phyloP scores from a whole-genome alignment of 1,140 invertebrate genomes.

The Brachionus rotundiformis region DNA sequence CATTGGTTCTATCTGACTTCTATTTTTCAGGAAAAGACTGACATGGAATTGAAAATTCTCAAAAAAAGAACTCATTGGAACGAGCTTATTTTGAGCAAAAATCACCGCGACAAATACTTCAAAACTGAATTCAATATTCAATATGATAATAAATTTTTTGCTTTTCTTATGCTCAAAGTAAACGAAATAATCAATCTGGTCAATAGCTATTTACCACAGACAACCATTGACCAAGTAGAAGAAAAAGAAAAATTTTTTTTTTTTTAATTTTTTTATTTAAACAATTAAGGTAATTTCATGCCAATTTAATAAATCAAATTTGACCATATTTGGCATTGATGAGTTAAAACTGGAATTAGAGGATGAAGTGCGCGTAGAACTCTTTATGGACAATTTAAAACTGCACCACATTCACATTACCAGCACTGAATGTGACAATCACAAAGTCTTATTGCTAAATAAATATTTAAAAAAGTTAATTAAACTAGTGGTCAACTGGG shows the following conservation, averaged over 20 bases:
- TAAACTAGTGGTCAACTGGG: conserved; percentile 25
- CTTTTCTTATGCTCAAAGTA: conserved; percentile 18
- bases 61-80: conserved; percentile 29
- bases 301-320: background rate
- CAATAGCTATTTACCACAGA: background rate
- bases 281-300: background rate
- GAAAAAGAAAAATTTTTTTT: background rate
- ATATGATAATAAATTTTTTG: conserved; percentile 10
- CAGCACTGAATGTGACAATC: background rate
- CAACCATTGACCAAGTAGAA: background rate
- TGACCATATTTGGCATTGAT: background rate
- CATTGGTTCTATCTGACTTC: background rate
- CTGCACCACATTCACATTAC: background rate
- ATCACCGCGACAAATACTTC: background rate
- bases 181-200: conserved; percentile 1
- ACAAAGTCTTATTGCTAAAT: background rate
- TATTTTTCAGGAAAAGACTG: background rate
- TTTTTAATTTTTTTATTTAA: conserved; percentile 13
- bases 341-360: conserved; percentile 10
- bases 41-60: conserved; percentile 6
- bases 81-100: conserved; percentile 10
- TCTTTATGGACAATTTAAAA: conserved; percentile 22
- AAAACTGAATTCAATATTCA: conserved; percentile 2
- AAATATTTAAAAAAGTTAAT: conserved; percentile 39
- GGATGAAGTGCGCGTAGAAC: conserved; percentile 7